Percentiles rank a stretch among this genome's conserved stretches.
Conservation (phyloP, 2,113 vertebrate genomes). For the Manacus vitellinus region DNA sequence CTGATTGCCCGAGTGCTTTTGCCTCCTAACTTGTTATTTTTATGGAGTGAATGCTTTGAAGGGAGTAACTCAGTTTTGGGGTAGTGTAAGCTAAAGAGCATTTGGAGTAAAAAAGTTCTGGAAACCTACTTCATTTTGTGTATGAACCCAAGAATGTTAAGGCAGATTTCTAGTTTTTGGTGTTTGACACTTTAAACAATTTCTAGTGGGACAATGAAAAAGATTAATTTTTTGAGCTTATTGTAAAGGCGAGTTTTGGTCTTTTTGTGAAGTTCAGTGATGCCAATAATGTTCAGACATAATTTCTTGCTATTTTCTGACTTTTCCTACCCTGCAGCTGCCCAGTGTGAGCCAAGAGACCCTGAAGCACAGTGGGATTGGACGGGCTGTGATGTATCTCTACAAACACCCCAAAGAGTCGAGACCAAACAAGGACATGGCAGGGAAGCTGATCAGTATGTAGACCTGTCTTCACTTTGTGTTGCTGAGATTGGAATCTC, state of each 20-base stretch:
- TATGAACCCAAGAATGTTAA: not conserved
- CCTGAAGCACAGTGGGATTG: constrained; percentile 96
- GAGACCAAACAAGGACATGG: constrained; percentile 92
- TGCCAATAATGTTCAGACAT: not conserved
- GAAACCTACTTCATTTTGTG: not conserved
- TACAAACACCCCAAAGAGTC: constrained; percentile 99
- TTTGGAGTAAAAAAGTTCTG: not conserved
- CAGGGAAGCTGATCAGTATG: constrained; percentile 98
- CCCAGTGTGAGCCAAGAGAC: constrained; percentile 98
- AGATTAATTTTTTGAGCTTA: not conserved
- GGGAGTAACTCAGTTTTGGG: not conserved
- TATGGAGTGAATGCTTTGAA: not conserved
- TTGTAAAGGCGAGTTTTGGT: not conserved
- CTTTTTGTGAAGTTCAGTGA: not conserved
- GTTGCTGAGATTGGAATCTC: not conserved
- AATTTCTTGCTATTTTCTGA: not conserved
- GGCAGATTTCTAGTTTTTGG: not conserved
- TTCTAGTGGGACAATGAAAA: not conserved
- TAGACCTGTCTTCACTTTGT: not conserved
- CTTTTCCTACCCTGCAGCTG: constrained; percentile 74
- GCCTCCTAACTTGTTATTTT: not conserved
- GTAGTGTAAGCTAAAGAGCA: not conserved
- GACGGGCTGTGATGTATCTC: constrained; percentile 96
- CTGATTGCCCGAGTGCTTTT: not conserved
- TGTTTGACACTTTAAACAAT: not conserved